Conservation (phyloP, 2,888 invertebrate genomes). For the Archips crataeganus region DNA sequence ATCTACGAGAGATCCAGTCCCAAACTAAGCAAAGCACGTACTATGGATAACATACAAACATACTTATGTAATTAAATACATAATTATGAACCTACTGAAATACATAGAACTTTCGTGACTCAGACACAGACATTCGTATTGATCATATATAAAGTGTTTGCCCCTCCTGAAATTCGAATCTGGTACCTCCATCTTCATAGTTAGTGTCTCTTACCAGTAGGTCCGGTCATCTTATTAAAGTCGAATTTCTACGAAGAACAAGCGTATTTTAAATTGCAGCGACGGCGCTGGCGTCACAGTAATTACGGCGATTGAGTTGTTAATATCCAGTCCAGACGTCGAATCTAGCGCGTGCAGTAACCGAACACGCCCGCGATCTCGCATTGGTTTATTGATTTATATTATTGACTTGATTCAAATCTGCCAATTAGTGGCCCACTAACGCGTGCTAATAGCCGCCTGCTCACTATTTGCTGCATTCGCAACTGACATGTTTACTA, state of each 20-base stretch:
- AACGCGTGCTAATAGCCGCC: slow-evolving; percentile 33
- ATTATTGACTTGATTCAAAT: slow-evolving; percentile 39
- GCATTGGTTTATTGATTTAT: slow-evolving; percentile 40
- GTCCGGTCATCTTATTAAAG: too few species aligned
- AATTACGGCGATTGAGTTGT: slow-evolving; percentile 16
- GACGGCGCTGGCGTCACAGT: not conserved
- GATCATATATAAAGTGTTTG: too few species aligned
- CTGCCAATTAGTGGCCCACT: slow-evolving; percentile 39
- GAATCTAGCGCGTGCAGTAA: slow-evolving; percentile 17
- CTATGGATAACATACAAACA: too few species aligned
- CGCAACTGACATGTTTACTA: slow-evolving; percentile 22
- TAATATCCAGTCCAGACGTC: slow-evolving; percentile 30
- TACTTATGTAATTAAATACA: too few species aligned
- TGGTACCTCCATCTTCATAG: too few species aligned
- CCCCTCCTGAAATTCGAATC: too few species aligned
- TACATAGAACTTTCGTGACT: too few species aligned
- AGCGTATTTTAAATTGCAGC: not conserved
- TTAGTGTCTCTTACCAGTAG: too few species aligned
- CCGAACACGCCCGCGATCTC: slow-evolving; percentile 24
- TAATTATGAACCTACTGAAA: too few species aligned
- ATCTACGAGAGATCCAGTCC: too few species aligned
- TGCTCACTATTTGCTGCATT: slow-evolving; percentile 17
- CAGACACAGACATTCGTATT: too few species aligned
- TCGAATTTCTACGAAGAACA: not conserved
- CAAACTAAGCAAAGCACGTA: too few species aligned